phyloP scores from a whole-genome alignment of 1,140 invertebrate species.

The Calephelis virginiensis region DNA sequence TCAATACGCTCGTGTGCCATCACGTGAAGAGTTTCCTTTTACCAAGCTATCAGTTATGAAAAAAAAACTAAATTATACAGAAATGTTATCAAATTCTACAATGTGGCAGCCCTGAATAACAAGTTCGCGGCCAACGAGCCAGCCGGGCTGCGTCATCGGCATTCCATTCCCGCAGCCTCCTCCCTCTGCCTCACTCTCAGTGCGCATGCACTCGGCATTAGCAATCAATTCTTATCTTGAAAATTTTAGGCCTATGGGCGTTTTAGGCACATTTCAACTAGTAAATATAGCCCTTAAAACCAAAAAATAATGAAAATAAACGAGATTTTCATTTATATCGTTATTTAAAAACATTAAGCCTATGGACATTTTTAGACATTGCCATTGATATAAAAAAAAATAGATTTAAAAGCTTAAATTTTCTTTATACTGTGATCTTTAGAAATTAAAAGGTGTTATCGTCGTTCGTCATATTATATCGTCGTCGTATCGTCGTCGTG shows the following conservation, averaged over 20 bases:
- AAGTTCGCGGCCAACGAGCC: conserved; percentile 58
- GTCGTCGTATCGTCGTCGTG: too few relatives aligned
- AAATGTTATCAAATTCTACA: too few relatives aligned
- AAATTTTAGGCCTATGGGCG: conserved; percentile 25
- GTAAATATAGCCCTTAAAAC: neutral
- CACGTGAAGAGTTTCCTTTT: too few relatives aligned
- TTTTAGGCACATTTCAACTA: neutral
- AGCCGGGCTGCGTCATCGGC: conserved; percentile 67
- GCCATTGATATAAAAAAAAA: too few relatives aligned
- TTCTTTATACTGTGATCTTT: too few relatives aligned
- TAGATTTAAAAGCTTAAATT: too few relatives aligned
- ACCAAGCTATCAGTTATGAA: too few relatives aligned
- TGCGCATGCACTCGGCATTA: conserved; percentile 63
- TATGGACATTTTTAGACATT: neutral
- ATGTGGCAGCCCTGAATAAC: conserved; percentile 25
- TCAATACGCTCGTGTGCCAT: too few relatives aligned
- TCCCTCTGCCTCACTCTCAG: conserved; percentile 50
- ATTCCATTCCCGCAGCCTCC: conserved; percentile 64
- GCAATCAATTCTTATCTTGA: conserved; percentile 59
- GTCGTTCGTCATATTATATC: too few relatives aligned
- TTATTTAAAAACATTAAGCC: neutral
- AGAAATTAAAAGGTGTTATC: too few relatives aligned
- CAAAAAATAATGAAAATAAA: neutral
- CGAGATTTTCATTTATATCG: too few relatives aligned
- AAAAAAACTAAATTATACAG: too few relatives aligned